These are phyloP conservation scores for Antitype chi DNA, from an alignment of 2,888 invertebrate species.

Conservation along the genomic window DNA sequence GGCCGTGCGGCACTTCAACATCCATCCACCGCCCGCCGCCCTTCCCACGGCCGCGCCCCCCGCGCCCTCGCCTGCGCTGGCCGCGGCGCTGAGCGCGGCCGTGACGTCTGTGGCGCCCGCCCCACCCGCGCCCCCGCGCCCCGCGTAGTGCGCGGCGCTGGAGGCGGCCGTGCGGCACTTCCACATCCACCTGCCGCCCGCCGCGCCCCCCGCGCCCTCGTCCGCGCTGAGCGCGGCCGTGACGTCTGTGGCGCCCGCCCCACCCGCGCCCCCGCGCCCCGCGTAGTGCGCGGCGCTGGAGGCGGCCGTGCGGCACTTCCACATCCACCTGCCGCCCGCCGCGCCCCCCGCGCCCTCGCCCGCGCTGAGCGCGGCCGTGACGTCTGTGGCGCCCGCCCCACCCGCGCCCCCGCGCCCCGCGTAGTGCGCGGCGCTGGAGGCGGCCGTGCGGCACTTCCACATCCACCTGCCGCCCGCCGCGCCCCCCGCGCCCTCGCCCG, in stretches of 20 bases:
- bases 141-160: constrained; percentile 13
- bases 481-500: too few relatives aligned
- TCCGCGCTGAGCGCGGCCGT: not conserved
- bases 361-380: not conserved
- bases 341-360: constrained; percentile 13
- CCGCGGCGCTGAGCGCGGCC: constrained; percentile 12
- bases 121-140: constrained; percentile 29
- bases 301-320: not conserved
- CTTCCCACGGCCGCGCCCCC: constrained; percentile 38
- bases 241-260: too few relatives aligned
- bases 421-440: too few relatives aligned
- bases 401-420: too few relatives aligned
- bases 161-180: not conserved
- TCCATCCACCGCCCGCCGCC: constrained; percentile 85
- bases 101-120: constrained; percentile 6
- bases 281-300: not conserved
- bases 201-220: not conserved
- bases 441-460: too few relatives aligned
- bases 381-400: not conserved
- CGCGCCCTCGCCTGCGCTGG: constrained; percentile 17
- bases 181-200: too few relatives aligned
- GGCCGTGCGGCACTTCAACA: constrained; percentile 98
- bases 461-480: too few relatives aligned
- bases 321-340: not conserved
- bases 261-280: not conserved